A percentile compares a stretch with the other conserved stretches of the same genome.
These are phyloP conservation scores for Chiloscyllium punctatum DNA, from an alignment of 2,797 vertebrate species.

Conservation along the genomic window DNA sequence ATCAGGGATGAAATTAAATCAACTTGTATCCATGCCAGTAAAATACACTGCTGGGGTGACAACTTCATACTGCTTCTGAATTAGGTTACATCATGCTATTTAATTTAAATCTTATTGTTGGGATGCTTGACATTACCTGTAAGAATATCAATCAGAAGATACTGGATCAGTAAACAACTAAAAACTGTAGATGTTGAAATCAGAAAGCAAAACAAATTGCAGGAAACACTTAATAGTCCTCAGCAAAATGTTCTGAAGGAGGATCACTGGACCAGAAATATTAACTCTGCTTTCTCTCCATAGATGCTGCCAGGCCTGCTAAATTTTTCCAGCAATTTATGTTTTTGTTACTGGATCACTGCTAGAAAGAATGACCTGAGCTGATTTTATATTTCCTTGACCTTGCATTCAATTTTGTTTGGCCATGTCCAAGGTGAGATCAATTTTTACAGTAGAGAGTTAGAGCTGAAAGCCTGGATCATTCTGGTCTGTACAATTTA, in stretches of 20 bases:
- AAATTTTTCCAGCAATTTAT: no score
- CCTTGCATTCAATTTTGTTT: neutral
- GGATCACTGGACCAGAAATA: no score
- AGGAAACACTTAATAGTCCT: no score
- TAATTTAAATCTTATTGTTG: constrained; percentile 1
- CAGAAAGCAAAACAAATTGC: no score
- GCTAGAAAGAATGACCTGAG: neutral
- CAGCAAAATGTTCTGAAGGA: no score
- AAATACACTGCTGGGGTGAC: neutral
- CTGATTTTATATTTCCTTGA: neutral
- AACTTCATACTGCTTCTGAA: neutral
- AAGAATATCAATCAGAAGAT: neutral
- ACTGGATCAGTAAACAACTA: neutral
- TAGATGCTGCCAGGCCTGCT: no score
- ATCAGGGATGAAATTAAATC: neutral
- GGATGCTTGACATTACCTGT: neutral
- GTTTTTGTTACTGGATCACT: neutral
- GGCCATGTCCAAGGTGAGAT: neutral
- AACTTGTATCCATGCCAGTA: neutral
- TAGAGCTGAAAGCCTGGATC: neutral
- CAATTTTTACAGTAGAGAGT: neutral
- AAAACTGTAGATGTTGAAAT: no score
- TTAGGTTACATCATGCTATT: neutral
- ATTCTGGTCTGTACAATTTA: neutral
- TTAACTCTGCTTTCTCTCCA: no score